These are phyloP conservation scores for Microctonus aethiopoides DNA, from an alignment of 2,888 invertebrate species.

Conservation along the genomic window DNA sequence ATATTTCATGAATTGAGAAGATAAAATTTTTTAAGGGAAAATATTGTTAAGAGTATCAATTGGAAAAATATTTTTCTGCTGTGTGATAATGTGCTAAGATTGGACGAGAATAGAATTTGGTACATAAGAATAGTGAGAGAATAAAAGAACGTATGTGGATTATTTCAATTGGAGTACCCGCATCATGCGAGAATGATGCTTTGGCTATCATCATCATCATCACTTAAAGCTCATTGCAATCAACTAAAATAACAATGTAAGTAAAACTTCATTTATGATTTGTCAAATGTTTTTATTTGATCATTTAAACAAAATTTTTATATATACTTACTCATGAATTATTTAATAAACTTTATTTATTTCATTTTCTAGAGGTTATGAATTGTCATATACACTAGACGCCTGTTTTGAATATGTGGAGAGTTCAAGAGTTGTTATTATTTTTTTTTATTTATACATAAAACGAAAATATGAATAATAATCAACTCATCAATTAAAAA, in stretches of 20 bases:
- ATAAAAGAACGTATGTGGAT: constrained; percentile 4
- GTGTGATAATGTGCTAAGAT: neutral
- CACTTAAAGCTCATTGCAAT: neutral
- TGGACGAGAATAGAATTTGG: neutral
- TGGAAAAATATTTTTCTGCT: neutral
- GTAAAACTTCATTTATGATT: neutral
- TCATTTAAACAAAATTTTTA: no score
- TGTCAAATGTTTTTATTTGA: neutral
- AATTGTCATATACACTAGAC: neutral
- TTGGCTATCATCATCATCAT: constrained; percentile 15
- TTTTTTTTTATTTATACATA: neutral
- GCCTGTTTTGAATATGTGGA: neutral
- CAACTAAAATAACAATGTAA: constrained; percentile 5
- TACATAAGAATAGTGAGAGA: neutral
- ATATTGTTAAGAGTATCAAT: neutral
- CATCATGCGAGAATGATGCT: constrained; percentile 19
- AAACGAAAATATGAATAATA: no score
- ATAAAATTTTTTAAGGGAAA: neutral
- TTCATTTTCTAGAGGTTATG: neutral
- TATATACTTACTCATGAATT: no score
- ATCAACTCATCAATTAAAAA: neutral
- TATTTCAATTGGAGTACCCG: constrained; percentile 24
- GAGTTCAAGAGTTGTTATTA: neutral
- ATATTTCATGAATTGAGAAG: constrained; percentile 9
- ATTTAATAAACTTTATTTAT: neutral